These are phyloP conservation scores for Dicaeum eximium DNA, from an alignment of 2,113 vertebrate species.

Conservation along the genomic window DNA sequence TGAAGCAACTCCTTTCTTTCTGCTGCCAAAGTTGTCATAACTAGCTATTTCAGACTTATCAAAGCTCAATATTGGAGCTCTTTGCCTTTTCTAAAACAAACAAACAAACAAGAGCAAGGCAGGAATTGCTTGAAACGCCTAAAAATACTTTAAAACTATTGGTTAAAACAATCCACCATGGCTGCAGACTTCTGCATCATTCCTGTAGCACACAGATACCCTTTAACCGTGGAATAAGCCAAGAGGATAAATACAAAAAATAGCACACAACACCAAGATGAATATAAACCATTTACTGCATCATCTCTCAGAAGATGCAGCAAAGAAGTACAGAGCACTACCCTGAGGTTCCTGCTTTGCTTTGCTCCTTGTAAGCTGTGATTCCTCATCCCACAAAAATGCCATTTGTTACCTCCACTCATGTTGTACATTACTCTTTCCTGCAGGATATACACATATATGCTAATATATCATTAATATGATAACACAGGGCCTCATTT, in stretches of 20 bases:
- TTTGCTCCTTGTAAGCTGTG: slow-evolving; percentile 14
- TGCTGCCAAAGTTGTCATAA: not conserved
- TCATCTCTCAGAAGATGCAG: not conserved
- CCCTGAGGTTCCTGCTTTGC: slow-evolving; percentile 11
- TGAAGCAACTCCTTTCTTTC: not conserved
- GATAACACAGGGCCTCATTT: not conserved
- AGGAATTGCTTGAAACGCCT: not conserved
- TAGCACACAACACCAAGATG: not conserved
- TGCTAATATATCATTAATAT: slow-evolving; percentile 14
- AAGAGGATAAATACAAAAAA: not conserved
- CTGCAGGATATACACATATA: not conserved
- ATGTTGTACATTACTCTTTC: not conserved
- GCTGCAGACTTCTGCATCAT: not conserved
- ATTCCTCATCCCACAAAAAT: not conserved
- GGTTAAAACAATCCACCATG: rapidly evolving
- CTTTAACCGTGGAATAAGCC: not conserved
- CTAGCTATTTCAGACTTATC: not conserved
- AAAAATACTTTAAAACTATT: not conserved
- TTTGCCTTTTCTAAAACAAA: not conserved
- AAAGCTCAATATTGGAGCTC: not conserved
- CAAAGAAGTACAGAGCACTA: not conserved
- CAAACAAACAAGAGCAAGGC: not conserved
- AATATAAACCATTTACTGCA: not conserved
- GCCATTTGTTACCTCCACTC: slow-evolving; percentile 11
- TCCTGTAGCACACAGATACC: not conserved